Conservation (phyloP, 2,797 vertebrate genomes). For the Xerus rutilus region DNA sequence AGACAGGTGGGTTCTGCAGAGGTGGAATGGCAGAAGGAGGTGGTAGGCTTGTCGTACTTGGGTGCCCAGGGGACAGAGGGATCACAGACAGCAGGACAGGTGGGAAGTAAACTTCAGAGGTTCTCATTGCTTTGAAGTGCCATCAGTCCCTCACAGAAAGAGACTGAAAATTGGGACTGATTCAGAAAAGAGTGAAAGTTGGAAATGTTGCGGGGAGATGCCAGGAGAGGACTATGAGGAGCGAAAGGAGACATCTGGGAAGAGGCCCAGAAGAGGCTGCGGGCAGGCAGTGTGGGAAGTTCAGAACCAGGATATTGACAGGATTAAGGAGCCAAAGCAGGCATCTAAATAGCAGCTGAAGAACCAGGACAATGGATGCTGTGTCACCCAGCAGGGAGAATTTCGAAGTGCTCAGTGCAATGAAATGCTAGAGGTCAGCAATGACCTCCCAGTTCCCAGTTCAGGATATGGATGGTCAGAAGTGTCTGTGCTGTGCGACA, state of each 20-base stretch:
- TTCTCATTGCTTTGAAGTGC: not conserved
- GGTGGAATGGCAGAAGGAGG: too few species aligned
- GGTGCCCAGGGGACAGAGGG: not conserved
- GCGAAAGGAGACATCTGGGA: too few species aligned
- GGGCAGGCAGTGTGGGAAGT: too few species aligned
- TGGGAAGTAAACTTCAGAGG: not conserved
- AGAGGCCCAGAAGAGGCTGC: not conserved
- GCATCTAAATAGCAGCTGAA: not conserved
- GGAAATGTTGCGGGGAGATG: not conserved
- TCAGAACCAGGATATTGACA: too few species aligned
- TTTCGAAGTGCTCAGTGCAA: too few species aligned
- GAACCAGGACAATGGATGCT: not conserved
- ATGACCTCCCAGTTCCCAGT: not conserved
- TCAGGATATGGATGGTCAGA: not conserved
- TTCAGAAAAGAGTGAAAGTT: not conserved
- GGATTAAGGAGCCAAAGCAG: too few species aligned
- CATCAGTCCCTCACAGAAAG: too few species aligned
- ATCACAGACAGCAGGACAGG: fast-evolving
- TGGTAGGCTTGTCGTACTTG: not conserved
- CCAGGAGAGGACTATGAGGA: not conserved
- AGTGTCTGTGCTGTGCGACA: not conserved
- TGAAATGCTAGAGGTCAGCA: not conserved
- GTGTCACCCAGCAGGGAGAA: fast-evolving
- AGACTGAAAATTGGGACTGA: not conserved
- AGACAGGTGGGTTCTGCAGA: not conserved